Conservation (phyloP, 2,113 vertebrate species). For the Sitta europaea region DNA sequence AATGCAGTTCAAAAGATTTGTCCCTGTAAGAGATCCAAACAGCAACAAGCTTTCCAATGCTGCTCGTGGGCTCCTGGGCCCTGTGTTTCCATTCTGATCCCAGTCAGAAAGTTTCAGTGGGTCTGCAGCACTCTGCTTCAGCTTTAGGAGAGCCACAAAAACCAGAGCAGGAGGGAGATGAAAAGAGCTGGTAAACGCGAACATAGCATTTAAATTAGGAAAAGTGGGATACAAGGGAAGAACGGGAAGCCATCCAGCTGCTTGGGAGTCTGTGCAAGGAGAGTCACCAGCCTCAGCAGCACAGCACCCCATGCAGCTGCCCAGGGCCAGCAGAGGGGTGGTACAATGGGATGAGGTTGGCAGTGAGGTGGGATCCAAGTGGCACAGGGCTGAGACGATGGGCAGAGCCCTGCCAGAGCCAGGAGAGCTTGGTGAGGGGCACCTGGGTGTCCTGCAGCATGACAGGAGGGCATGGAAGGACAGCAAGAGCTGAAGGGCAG, state of each 20-base stretch:
- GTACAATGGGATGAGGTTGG: rapidly evolving
- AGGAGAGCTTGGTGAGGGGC: rapidly evolving
- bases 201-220: background rate
- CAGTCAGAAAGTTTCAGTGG: background rate
- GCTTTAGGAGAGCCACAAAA: background rate
- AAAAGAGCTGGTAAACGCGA: background rate
- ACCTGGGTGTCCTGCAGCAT: rapidly evolving
- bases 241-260: background rate
- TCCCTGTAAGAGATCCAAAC: background rate
- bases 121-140: background rate
- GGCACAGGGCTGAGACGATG: rapidly evolving
- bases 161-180: background rate
- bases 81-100: background rate
- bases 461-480: background rate
- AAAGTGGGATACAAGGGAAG: background rate
- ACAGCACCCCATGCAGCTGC: background rate
- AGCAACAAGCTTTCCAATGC: background rate
- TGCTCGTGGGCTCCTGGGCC: background rate
- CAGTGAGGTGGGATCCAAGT: rapidly evolving
- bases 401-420: background rate
- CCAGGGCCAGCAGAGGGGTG: background rate
- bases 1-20: background rate
- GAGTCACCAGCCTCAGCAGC: background rate
- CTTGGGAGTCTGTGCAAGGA: background rate
- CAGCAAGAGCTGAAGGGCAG: rapidly evolving